Percentiles rank a stretch among this genome's conserved stretches.
phyloP scores from a whole-genome alignment of 2,113 vertebrate species.

The Gila orcuttii region DNA sequence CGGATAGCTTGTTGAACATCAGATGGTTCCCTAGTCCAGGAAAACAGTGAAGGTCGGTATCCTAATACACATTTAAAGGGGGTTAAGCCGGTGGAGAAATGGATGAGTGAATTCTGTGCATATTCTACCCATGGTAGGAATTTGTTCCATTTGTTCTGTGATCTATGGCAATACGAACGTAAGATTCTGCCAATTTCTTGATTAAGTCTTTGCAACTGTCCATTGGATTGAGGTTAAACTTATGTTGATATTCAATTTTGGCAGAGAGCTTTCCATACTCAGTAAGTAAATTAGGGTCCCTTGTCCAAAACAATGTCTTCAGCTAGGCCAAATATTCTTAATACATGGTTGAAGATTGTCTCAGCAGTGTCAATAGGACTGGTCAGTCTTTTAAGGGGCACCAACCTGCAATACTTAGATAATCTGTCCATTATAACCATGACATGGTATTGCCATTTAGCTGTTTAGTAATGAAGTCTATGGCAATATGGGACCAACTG shows the following conservation, averaged over 20 bases:
- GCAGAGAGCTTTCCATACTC: background rate
- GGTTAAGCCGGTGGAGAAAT: background rate
- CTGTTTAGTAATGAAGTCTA: background rate
- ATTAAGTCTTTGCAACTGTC: background rate
- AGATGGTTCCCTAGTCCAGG: background rate
- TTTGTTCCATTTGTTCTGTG: background rate
- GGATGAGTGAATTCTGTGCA: background rate
- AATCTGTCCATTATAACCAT: background rate
- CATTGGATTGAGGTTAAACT: background rate
- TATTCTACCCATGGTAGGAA: background rate
- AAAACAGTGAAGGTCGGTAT: background rate
- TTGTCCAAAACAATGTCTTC: background rate
- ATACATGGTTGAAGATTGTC: background rate
- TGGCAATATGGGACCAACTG: background rate
- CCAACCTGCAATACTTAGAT: background rate
- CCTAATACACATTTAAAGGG: background rate
- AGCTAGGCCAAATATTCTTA: background rate
- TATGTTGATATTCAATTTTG: background rate
- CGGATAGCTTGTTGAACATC: background rate
- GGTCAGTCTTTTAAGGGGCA: background rate
- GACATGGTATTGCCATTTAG: background rate
- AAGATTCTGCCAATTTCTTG: background rate
- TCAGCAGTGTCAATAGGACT: background rate
- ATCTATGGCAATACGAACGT: background rate
- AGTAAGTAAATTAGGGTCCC: background rate